These are phyloP conservation scores for Torymus aiolomorphi DNA, from an alignment of 2,888 invertebrate species.

Conservation along the genomic window DNA sequence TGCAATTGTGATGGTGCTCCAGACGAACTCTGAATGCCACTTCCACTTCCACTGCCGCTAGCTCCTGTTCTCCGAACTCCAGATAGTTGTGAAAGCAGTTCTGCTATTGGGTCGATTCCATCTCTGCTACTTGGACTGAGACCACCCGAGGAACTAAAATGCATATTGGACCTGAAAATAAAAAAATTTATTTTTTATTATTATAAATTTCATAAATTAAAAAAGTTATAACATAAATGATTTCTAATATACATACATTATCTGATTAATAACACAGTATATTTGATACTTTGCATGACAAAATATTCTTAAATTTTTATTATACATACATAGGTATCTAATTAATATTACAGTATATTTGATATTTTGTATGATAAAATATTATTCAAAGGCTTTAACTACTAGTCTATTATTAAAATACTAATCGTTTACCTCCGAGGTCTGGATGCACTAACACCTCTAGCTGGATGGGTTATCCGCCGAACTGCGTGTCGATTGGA, in stretches of 20 bases:
- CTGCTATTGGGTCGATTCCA: conserved; percentile 97
- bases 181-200: not conserved
- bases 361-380: not conserved
- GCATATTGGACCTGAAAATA: conserved; percentile 86
- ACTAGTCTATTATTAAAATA: not conserved
- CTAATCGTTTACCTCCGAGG: conserved; percentile 80
- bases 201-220: not conserved
- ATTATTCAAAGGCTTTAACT: not conserved
- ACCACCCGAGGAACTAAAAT: conserved; percentile 92
- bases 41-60: conserved; percentile 77
- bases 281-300: no score
- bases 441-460: conserved; percentile 85
- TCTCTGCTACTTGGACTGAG: conserved; percentile 93
- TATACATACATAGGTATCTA: no score
- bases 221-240: no score
- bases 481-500: conserved; percentile 86
- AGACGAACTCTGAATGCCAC: conserved; percentile 73
- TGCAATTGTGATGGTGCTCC: conserved; percentile 87
- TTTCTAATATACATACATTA: no score
- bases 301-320: no score
- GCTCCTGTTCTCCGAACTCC: conserved; percentile 88
- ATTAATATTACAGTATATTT: no score
- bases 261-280: no score
- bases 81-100: conserved; percentile 95
- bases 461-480: conserved; percentile 86